These are phyloP conservation scores for Cheilosia scutellata DNA, from an alignment of 2,888 invertebrate species.

Conservation along the genomic window DNA sequence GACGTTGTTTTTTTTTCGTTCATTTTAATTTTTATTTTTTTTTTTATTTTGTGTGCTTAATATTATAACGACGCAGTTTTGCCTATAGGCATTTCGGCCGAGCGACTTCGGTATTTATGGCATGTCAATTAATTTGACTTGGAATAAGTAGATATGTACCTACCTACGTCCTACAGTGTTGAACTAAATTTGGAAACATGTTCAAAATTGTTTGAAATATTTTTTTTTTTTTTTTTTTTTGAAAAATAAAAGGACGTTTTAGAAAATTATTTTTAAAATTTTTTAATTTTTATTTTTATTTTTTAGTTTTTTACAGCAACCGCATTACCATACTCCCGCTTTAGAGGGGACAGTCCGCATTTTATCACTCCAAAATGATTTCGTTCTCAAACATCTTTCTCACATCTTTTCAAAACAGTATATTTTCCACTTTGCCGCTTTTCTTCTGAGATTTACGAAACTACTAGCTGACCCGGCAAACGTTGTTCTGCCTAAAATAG, in stretches of 20 bases:
- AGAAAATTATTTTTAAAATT: not conserved
- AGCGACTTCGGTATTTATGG: slow-evolving; percentile 66
- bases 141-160: slow-evolving; percentile 21
- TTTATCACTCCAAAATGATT: no score
- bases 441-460: no score
- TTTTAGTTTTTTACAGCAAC: no score
- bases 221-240: no score
- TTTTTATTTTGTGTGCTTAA: slow-evolving; percentile 34
- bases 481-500: no score
- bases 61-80: slow-evolving; percentile 63
- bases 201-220: not conserved
- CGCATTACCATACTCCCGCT: no score
- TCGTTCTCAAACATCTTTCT: no score
- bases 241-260: not conserved
- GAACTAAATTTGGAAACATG: slow-evolving; percentile 29
- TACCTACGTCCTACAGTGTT: not conserved
- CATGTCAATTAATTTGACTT: slow-evolving; percentile 67
- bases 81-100: slow-evolving; percentile 63
- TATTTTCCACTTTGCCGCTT: no score
- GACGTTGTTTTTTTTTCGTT: slow-evolving; percentile 51
- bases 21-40: slow-evolving; percentile 41
- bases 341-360: no score
- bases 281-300: no score
- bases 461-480: no score
- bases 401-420: no score